phyloP scores from a whole-genome alignment of 2,113 vertebrate species.

The Elephantulus edwardii region DNA sequence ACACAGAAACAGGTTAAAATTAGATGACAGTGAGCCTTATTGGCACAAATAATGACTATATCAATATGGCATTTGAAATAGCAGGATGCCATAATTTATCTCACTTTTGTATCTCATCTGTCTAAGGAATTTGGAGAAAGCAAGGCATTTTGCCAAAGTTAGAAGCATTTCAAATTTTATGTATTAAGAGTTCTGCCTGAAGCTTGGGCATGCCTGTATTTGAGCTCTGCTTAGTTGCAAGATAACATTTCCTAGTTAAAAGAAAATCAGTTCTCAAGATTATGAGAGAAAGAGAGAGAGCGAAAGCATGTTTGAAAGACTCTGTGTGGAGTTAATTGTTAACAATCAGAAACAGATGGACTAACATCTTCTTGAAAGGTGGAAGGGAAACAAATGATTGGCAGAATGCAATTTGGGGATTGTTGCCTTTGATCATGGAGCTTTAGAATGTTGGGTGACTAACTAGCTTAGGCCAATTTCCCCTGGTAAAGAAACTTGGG shows the following conservation, averaged over 20 bases:
- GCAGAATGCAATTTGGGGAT: not conserved
- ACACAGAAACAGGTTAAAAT: conserved; percentile 73
- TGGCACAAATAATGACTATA: conserved; percentile 75
- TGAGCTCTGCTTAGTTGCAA: conserved; percentile 60
- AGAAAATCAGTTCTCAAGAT: conserved; percentile 48
- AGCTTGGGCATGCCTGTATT: conserved; percentile 56
- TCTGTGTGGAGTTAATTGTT: not conserved
- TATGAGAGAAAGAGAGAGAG: not conserved
- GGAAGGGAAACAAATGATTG: not conserved
- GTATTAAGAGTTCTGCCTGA: conserved; percentile 64
- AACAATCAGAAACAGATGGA: conserved; percentile 44
- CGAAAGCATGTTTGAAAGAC: not conserved
- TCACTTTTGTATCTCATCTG: conserved; percentile 74
- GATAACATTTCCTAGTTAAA: conserved; percentile 62
- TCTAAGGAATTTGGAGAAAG: conserved; percentile 73
- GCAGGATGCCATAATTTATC: conserved; percentile 66
- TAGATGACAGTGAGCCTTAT: conserved; percentile 75
- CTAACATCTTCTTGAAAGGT: not conserved
- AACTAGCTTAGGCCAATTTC: conserved; percentile 24
- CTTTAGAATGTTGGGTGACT: not conserved
- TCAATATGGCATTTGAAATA: conserved; percentile 75
- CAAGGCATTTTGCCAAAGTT: conserved; percentile 71
- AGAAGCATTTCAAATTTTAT: conserved; percentile 70
- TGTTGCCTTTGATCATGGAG: conserved; percentile 6
- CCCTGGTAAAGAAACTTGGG: conserved; percentile 34